Percentiles rank a stretch among this genome's conserved stretches.
Evolutionary conservation across 1,140 invertebrate species (phyloP).

Genomic region (Ips typographus): DNA sequence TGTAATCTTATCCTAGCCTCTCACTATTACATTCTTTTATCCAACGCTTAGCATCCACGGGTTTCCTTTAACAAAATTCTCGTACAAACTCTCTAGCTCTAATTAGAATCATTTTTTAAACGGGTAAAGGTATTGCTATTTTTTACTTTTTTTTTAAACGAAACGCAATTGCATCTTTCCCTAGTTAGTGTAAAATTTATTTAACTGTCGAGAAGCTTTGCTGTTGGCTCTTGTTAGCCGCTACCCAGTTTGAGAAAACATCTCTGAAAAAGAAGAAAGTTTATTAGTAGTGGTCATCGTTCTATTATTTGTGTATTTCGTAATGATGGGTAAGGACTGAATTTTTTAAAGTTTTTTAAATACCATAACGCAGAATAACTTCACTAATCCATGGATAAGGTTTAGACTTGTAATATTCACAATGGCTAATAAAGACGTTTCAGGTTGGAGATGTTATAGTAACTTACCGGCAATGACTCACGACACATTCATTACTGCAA

Average conservation of each 20-base stretch:
- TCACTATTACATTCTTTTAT: slow-evolving; percentile 44
- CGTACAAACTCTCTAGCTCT: slow-evolving; percentile 35
- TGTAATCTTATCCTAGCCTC: slow-evolving; percentile 38
- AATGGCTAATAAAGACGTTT: background rate
- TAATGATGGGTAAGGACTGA: too few species aligned
- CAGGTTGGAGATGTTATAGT: background rate
- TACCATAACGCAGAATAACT: too few species aligned
- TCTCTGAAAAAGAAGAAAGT: slow-evolving; percentile 66
- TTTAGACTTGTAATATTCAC: background rate
- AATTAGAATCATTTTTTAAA: slow-evolving; percentile 31
- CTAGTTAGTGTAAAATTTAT: slow-evolving; percentile 49
- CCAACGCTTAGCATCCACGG: slow-evolving; percentile 23
- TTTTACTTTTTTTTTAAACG: slow-evolving; percentile 21
- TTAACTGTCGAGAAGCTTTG: slow-evolving; percentile 64
- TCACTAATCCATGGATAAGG: too few species aligned
- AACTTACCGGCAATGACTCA: slow-evolving; percentile 87
- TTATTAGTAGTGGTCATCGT: too few species aligned
- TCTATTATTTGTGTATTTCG: too few species aligned
- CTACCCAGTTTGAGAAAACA: slow-evolving; percentile 88
- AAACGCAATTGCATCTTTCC: slow-evolving; percentile 32
- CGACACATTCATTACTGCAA: slow-evolving; percentile 96
- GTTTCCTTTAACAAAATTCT: slow-evolving; percentile 32
- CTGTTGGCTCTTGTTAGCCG: slow-evolving; percentile 73
- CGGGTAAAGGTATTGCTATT: slow-evolving; percentile 31
- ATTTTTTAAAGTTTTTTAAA: too few species aligned